Conservation (phyloP, 2,888 invertebrate genomes). For the Oithona nana region DNA sequence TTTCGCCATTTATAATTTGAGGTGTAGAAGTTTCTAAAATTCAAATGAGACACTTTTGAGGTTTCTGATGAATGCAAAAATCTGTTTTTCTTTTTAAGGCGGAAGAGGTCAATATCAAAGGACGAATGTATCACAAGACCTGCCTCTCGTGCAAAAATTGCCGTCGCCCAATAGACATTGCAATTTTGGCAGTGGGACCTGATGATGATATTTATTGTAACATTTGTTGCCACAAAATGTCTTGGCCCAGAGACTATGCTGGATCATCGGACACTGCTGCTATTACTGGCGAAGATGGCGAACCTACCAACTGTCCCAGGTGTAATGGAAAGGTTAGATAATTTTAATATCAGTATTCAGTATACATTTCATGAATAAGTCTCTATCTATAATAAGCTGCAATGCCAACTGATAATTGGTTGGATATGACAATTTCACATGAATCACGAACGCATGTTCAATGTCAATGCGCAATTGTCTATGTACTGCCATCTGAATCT, state of each 20-base stretch:
- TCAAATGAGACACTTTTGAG: background rate
- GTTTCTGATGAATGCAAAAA: no score
- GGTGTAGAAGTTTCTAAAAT: background rate
- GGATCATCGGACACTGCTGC: conserved; percentile 4
- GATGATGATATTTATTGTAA: conserved; percentile 16
- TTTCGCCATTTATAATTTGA: background rate
- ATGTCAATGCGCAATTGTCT: background rate
- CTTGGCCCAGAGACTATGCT: conserved; percentile 13
- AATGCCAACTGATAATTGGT: no score
- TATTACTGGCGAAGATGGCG: conserved; percentile 14
- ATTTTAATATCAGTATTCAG: background rate
- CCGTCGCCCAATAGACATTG: conserved; percentile 1
- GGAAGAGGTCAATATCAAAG: conserved; percentile 16
- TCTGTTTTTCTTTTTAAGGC: conserved; percentile 12
- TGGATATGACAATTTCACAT: no score
- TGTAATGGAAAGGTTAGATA: conserved; percentile 16
- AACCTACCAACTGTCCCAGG: conserved; percentile 12
- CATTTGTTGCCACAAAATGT: conserved; percentile 16
- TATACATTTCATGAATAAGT: no score
- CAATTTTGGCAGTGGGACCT: conserved; percentile 10
- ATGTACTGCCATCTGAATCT: background rate
- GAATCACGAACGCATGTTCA: background rate
- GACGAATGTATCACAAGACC: conserved; percentile 13
- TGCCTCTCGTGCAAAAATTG: conserved; percentile 16
- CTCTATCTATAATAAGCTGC: no score